Evolutionary conservation across 1,140 invertebrate species (phyloP), one percentile per base, ranked within the genome.

Genomic region (Cyphomyrmex costatus): DNA sequence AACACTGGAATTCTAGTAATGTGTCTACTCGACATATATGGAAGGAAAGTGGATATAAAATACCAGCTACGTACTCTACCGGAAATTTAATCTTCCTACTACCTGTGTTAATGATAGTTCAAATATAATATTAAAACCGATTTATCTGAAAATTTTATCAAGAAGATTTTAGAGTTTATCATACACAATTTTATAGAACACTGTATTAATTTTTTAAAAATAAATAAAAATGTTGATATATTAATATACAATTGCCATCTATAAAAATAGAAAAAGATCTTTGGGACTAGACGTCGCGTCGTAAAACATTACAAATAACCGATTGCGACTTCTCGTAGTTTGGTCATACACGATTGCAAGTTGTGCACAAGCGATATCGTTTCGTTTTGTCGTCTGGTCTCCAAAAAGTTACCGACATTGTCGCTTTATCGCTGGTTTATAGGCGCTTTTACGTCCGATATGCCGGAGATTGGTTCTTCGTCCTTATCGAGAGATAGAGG

Each of bases 381-480:
- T 65, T 21, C 58, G 85, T 71, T 66, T 71, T 83, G 85, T 71
- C 85, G 68, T 61, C 42, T 42, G 66, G 65, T 36, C 42, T 53
- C 84, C 84, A 86, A 88, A 85, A 88, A 86, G 73, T 86, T 86
- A 42, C 71, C 87, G 84, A 88, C 84, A 88, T 73, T 78, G 73
- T 86, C 84, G 61, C 60, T 88, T 89, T 88, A 88, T 89, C 76
- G 76, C 46, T 51, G 33, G 84, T 88, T 88, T 88, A 89, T 86
- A 77, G 68, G 27, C 79, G 49, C 73, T 84, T 89, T 89, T 87
- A 89, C 74, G 80, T 87, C 74, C 80, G 80, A 87, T 87, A 87
- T 85, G 74, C 86, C 88, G 86, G 88, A 87, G 88, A 89, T 89
- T 89, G 88, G 88, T 73, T 89, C 80, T 79, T 79, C 74, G 79